Percentiles rank a stretch among this genome's conserved stretches.
Conservation (phyloP, 1,140 invertebrate genomes). For the Drosophila arizonae region DNA sequence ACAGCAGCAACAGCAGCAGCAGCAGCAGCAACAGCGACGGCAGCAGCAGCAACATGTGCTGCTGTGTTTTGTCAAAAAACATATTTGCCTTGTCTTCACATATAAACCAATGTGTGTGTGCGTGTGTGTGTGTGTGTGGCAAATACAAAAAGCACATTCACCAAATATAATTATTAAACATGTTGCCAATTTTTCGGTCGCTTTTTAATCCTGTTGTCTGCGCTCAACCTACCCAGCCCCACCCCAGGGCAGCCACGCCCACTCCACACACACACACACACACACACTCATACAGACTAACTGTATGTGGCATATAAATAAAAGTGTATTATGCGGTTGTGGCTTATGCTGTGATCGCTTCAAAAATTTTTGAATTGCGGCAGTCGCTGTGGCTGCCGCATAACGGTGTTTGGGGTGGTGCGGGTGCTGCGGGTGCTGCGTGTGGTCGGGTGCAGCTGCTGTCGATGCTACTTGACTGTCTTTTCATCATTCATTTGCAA, state of each 20-base stretch:
- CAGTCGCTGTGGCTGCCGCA: conserved; percentile 6
- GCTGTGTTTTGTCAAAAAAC: conserved; percentile 79
- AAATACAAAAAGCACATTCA: conserved; percentile 67
- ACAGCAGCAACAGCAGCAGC: conserved; percentile 39
- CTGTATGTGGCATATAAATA: conserved; percentile 62
- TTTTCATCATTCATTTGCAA: conserved; percentile 1
- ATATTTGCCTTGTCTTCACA: conserved; percentile 71
- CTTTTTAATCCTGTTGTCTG: conserved; percentile 80
- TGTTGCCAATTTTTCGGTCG: conserved; percentile 80
- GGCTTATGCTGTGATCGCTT: conserved; percentile 71
- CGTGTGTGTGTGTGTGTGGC: conserved; percentile 31
- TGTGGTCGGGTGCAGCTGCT: background rate
- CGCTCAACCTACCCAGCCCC: conserved; percentile 16
- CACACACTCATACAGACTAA: background rate
- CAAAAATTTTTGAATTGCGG: conserved; percentile 51
- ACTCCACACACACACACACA: conserved; percentile 27
- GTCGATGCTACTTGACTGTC: conserved; percentile 26
- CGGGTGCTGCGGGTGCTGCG: background rate
- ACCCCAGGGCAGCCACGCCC: conserved; percentile 21
- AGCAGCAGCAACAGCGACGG: conserved; percentile 1
- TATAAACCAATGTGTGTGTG: conserved; percentile 24
- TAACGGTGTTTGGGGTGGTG: background rate
- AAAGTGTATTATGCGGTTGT: conserved; percentile 76
- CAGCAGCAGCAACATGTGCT: conserved; percentile 59
- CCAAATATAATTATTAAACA: conserved; percentile 81